phyloP scores from a whole-genome alignment of 2,888 invertebrate genomes.

The Oscheius myriophilus region DNA sequence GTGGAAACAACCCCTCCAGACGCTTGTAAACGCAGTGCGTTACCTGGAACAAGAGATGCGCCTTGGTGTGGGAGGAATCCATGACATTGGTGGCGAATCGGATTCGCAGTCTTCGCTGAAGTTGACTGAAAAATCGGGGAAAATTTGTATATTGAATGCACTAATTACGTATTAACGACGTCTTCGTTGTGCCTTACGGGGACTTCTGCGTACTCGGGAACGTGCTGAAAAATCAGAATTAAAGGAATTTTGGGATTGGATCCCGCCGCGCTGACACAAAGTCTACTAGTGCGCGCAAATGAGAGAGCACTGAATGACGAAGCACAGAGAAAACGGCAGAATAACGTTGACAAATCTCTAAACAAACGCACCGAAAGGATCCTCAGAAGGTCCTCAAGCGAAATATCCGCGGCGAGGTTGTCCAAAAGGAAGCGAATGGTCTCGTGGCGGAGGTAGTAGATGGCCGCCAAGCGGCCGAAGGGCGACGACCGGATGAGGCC shows the following conservation, averaged over 20 bases:
- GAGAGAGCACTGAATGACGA: too few relatives aligned
- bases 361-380: conserved; percentile 79
- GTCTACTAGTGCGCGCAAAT: too few relatives aligned
- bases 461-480: conserved; percentile 91
- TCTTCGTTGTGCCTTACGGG: conserved; percentile 99
- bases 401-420: conserved; percentile 78
- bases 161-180: conserved; percentile 82
- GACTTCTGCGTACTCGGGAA: conserved; percentile 87
- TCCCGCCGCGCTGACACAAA: too few relatives aligned
- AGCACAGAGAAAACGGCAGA: too few relatives aligned
- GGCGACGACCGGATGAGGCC: conserved; percentile 79
- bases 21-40: too few relatives aligned
- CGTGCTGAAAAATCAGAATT: conserved; percentile 74
- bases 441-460: conserved; percentile 91
- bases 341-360: too few relatives aligned
- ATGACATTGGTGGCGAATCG: conserved; percentile 75
- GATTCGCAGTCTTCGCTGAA: conserved; percentile 68
- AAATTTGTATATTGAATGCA: too few relatives aligned
- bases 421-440: conserved; percentile 87
- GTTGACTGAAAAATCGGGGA: conserved; percentile 35
- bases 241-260: not conserved
- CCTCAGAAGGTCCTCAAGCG: conserved; percentile 81
- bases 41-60: conserved; percentile 85
- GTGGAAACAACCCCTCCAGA: not conserved
- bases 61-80: conserved; percentile 93